phyloP scores from a whole-genome alignment of 2,113 vertebrate species.

The Zapornia atra region DNA sequence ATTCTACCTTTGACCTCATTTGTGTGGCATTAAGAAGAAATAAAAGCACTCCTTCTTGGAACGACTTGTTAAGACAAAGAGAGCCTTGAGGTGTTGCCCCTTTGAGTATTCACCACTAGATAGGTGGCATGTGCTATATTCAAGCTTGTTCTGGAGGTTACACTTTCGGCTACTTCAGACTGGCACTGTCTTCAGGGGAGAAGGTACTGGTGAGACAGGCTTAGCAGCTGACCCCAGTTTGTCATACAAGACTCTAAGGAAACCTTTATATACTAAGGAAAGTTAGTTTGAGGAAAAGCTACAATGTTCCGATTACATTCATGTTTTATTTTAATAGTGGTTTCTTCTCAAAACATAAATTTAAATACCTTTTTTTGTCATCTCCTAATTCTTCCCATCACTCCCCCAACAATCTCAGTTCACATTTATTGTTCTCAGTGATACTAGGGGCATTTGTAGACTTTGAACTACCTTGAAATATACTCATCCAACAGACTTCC shows the following conservation, averaged over 20 bases:
- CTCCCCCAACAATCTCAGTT: neutral
- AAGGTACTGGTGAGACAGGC: neutral
- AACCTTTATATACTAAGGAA: neutral
- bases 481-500: neutral
- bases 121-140: neutral
- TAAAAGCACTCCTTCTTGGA: neutral
- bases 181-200: neutral
- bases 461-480: neutral
- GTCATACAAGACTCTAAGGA: neutral
- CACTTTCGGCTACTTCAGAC: neutral
- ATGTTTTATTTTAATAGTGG: neutral
- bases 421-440: neutral
- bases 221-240: neutral
- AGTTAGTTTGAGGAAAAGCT: neutral
- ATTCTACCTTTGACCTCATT: neutral
- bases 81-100: neutral
- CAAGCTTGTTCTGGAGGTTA: rapidly evolving
- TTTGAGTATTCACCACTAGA: neutral
- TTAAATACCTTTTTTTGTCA: neutral
- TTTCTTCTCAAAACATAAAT: neutral
- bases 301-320: neutral
- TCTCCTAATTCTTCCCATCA: neutral
- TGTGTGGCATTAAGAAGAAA: neutral
- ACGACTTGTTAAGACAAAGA: neutral
- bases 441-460: neutral